A percentile compares a stretch with the other conserved stretches of the same genome.
Conservation (phyloP, 2,797 vertebrate genomes). For the Macroramphosus scolopax region DNA sequence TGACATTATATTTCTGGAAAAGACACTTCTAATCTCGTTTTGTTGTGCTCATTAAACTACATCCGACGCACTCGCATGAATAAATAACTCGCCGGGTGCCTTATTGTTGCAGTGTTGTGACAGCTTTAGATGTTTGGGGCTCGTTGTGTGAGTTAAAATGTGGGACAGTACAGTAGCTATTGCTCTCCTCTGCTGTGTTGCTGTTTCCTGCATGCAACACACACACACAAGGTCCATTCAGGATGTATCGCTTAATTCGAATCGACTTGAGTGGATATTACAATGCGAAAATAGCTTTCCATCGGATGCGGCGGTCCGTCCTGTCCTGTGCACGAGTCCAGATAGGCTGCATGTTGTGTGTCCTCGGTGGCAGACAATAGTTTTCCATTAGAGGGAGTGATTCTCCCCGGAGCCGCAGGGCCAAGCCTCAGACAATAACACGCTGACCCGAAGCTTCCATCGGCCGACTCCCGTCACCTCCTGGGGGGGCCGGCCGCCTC, state of each 20-base stretch:
- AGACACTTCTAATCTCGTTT: slow-evolving; percentile 33
- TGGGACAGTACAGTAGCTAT: too few relatives aligned
- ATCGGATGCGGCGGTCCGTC: slow-evolving; percentile 41
- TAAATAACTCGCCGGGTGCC: slow-evolving; percentile 62
- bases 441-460: slow-evolving; percentile 48
- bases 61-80: slow-evolving; percentile 39
- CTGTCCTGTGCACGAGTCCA: slow-evolving; percentile 61
- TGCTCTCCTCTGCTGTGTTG: too few relatives aligned
- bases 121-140: slow-evolving; percentile 39
- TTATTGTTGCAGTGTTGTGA: slow-evolving; percentile 47
- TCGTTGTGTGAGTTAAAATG: slow-evolving; percentile 28
- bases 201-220: too few relatives aligned
- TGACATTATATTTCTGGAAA: too few relatives aligned
- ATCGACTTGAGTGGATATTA: slow-evolving; percentile 65
- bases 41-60: slow-evolving; percentile 55
- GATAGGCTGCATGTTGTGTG: slow-evolving; percentile 53
- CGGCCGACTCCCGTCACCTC: slow-evolving; percentile 65
- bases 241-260: slow-evolving; percentile 62
- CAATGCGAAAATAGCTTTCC: slow-evolving; percentile 69
- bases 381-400: slow-evolving; percentile 78
- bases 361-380: slow-evolving; percentile 72
- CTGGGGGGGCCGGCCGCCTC: slow-evolving; percentile 33
- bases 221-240: too few relatives aligned
- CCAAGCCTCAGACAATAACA: slow-evolving; percentile 70
- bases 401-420: slow-evolving; percentile 59